A percentile compares a stretch with the other conserved stretches of the same genome.
Evolutionary conservation across 2,888 invertebrate genomes (phyloP).

Genomic region (Pachydiplax longipennis): DNA sequence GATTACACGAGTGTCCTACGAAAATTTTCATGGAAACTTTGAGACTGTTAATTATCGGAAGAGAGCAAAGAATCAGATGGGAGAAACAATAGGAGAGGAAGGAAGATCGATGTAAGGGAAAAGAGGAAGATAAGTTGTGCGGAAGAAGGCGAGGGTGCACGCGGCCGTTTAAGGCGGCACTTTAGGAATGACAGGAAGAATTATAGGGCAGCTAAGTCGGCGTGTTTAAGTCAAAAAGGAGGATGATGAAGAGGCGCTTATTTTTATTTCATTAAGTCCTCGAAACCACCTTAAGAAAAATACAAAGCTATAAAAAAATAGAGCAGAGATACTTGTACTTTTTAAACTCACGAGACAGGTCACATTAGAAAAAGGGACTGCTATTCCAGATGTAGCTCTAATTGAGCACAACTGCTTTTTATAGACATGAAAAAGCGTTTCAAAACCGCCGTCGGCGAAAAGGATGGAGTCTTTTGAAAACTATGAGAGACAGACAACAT

Average conservation of each 20-base stretch:
- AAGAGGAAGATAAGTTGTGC: background rate
- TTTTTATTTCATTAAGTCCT: background rate
- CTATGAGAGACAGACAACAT: background rate
- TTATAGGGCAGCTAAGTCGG: slow-evolving; percentile 25
- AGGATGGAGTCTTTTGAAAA: background rate
- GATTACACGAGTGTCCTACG: too few species aligned
- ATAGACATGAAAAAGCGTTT: background rate
- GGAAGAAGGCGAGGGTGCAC: background rate
- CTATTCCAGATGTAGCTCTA: background rate
- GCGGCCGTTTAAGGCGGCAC: background rate
- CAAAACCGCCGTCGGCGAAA: background rate
- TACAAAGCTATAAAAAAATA: background rate
- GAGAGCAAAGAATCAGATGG: background rate
- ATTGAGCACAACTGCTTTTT: background rate
- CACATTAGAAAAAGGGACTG: background rate
- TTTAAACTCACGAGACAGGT: background rate
- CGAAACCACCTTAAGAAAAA: background rate
- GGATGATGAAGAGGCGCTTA: background rate
- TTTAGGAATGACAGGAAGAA: slow-evolving; percentile 38
- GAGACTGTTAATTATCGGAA: background rate
- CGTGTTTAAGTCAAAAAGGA: slow-evolving; percentile 1
- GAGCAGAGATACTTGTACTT: background rate
- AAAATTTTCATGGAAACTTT: too few species aligned
- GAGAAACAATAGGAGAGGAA: background rate
- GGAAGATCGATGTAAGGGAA: background rate